Conservation (phyloP, 2,113 vertebrate genomes). For the Corythaeola cristata region DNA sequence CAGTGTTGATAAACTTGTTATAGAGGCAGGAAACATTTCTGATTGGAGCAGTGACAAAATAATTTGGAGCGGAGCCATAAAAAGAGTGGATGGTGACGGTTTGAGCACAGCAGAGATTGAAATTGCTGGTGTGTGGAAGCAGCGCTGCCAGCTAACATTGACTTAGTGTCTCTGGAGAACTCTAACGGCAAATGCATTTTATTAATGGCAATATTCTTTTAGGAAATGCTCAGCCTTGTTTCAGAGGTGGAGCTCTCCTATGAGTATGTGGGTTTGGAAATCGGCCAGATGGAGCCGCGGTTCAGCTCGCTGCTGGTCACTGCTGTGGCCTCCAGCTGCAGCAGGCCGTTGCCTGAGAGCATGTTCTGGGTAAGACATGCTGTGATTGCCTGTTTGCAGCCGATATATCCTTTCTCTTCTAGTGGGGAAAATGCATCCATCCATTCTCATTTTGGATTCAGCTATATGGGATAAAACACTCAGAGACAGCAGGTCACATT, state of each 20-base stretch:
- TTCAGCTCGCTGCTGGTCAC: not conserved
- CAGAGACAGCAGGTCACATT: not conserved
- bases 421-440: not conserved
- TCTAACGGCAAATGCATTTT: constrained; percentile 67
- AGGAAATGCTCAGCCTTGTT: constrained; percentile 48
- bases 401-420: not conserved
- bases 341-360: not conserved
- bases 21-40: constrained; percentile 65
- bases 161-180: constrained; percentile 62
- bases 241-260: constrained; percentile 37
- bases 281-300: not conserved
- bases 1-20: constrained; percentile 69
- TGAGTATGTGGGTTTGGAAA: not conserved
- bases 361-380: not conserved
- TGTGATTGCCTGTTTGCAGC: not conserved
- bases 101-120: constrained; percentile 65
- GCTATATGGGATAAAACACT: not conserved
- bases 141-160: constrained; percentile 62
- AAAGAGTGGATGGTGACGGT: constrained; percentile 56
- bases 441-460: not conserved
- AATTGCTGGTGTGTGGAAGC: constrained; percentile 70
- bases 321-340: not conserved
- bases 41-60: constrained; percentile 65
- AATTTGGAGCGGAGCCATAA: constrained; percentile 58
- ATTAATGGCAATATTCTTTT: constrained; percentile 62